Percentiles rank a stretch among this genome's conserved stretches.
Conservation (phyloP, 2,888 invertebrate species). For the Auanema freiburgensis region DNA sequence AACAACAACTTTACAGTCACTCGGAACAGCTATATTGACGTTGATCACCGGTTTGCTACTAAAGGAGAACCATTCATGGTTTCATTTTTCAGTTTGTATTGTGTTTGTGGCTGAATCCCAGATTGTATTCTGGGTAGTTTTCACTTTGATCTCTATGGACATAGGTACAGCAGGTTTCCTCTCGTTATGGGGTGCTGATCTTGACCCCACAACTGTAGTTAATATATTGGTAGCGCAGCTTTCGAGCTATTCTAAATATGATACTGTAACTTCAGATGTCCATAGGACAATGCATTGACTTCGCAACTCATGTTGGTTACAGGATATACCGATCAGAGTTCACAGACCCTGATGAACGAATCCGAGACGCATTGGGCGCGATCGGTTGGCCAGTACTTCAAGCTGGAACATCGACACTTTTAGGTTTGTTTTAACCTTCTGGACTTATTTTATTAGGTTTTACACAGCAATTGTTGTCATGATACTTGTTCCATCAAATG, state of each 20-base stretch:
- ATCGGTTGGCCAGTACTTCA: conserved; percentile 64
- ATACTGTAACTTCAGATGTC: conserved; percentile 49
- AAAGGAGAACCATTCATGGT: not conserved
- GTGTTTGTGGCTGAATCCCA: conserved; percentile 61
- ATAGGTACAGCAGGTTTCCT: conserved; percentile 61
- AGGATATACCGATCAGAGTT: conserved; percentile 51
- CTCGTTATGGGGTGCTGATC: conserved; percentile 63
- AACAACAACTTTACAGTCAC: conserved; percentile 55
- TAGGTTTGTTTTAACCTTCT: conserved; percentile 24
- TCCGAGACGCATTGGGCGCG: conserved; percentile 59
- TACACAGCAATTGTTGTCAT: conserved; percentile 48
- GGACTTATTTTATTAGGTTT: not conserved
- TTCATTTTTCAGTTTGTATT: conserved; percentile 47
- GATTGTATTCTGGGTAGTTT: conserved; percentile 64
- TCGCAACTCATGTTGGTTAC: conserved; percentile 63
- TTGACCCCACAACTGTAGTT: conserved; percentile 63
- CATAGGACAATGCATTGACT: conserved; percentile 64
- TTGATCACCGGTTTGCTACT: conserved; percentile 36
- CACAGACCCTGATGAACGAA: conserved; percentile 38
- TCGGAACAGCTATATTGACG: conserved; percentile 62
- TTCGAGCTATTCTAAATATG: not conserved
- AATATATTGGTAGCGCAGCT: conserved; percentile 56
- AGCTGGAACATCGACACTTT: conserved; percentile 58
- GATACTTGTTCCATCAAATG: conserved; percentile 60
- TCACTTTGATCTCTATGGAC: conserved; percentile 59